phyloP scores from a whole-genome alignment of 2,888 invertebrate species.

The Tribolium freemani region DNA sequence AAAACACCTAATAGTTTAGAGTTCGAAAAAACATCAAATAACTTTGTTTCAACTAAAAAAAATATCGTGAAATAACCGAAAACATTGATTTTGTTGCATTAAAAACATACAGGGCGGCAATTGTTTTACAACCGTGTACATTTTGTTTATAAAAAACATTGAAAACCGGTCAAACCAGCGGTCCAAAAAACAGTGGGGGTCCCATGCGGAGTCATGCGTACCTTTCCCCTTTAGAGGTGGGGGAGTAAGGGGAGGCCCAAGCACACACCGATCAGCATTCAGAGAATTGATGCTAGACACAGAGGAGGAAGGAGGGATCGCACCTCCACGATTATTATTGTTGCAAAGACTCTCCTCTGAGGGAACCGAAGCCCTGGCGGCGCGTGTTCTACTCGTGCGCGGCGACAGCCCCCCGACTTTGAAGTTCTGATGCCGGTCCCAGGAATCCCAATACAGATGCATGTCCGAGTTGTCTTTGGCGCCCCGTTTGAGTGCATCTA shows the following conservation, averaged over 20 bases:
- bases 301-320: constrained; percentile 69
- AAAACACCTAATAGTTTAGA: too few relatives aligned
- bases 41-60: too few relatives aligned
- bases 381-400: constrained; percentile 68
- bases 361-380: constrained; percentile 72
- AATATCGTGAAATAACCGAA: too few relatives aligned
- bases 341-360: constrained; percentile 73
- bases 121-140: too few relatives aligned
- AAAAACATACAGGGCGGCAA: too few relatives aligned
- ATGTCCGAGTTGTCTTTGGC: constrained; percentile 72
- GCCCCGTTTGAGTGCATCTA: constrained; percentile 75
- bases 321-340: constrained; percentile 63
- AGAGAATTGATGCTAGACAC: constrained; percentile 70
- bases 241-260: constrained; percentile 63
- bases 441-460: constrained; percentile 94
- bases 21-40: too few relatives aligned
- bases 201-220: constrained; percentile 55
- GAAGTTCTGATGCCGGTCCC: constrained; percentile 80
- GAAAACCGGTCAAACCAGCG: not conserved
- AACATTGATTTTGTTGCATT: too few relatives aligned
- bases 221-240: constrained; percentile 66
- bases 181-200: not conserved
- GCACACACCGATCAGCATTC: constrained; percentile 64
- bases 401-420: constrained; percentile 69
- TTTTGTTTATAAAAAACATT: not conserved